Evolutionary conservation across 2,113 vertebrate species (phyloP).

Genomic region (Clinocottus analis): DNA sequence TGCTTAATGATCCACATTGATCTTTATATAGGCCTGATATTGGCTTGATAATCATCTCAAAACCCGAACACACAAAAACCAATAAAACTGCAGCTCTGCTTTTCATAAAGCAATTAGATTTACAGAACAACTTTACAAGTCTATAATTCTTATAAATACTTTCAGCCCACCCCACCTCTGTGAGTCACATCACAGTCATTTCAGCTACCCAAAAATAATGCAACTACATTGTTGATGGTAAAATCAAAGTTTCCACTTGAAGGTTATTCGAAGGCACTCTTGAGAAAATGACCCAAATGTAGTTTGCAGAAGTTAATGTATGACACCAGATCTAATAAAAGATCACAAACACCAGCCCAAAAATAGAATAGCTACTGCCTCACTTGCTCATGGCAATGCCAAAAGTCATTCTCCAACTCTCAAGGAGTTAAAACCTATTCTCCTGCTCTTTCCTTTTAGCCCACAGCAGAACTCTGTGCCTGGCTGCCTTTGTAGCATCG

Average conservation of each 20-base stretch:
- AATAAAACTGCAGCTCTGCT: constrained; percentile 46
- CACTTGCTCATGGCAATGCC: constrained; percentile 21
- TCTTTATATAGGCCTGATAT: constrained; percentile 30
- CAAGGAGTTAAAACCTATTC: constrained; percentile 42
- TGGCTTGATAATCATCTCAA: constrained; percentile 43
- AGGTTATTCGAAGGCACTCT: constrained; percentile 7
- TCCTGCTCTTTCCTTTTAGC: constrained; percentile 25
- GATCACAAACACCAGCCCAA: constrained; percentile 26
- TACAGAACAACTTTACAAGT: constrained; percentile 55
- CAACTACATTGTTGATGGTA: constrained; percentile 11
- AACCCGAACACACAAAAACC: constrained; percentile 39
- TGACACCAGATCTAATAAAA: constrained; percentile 31
- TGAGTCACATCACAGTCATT: constrained; percentile 50
- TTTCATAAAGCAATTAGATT: constrained; percentile 56
- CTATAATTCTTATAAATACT: constrained; percentile 58
- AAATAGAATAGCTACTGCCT: constrained; percentile 18
- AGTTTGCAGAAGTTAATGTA: constrained; percentile 14
- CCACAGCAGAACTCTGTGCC: constrained; percentile 45
- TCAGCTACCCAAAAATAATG: constrained; percentile 30
- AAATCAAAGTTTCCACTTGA: constrained; percentile 31
- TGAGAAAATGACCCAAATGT: constrained; percentile 25
- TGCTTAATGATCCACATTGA: constrained; percentile 18
- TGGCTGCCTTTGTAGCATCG: constrained; percentile 58
- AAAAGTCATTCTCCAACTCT: constrained; percentile 23
- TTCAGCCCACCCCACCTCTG: constrained; percentile 24